phyloP scores from a whole-genome alignment of 1,140 invertebrate species.

The Agraylea sexmaculata region DNA sequence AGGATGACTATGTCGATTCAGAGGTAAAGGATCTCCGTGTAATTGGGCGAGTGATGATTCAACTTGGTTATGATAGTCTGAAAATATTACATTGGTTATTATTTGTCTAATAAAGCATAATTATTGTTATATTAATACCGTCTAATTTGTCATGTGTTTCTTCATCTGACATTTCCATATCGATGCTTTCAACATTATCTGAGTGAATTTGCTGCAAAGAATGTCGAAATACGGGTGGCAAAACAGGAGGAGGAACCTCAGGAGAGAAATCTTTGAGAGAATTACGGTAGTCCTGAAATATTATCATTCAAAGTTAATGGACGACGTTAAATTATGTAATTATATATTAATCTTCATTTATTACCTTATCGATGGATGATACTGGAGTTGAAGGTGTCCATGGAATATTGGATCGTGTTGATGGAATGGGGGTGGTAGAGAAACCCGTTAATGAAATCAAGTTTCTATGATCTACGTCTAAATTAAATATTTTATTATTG shows the following conservation, averaged over 20 bases:
- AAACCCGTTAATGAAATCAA: constrained; percentile 71
- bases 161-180: constrained; percentile 40
- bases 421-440: constrained; percentile 26
- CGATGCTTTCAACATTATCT: constrained; percentile 39
- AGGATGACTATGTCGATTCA: constrained; percentile 9
- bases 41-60: constrained; percentile 15
- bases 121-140: constrained; percentile 10
- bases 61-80: constrained; percentile 13
- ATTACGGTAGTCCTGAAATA: constrained; percentile 16
- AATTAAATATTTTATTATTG: constrained; percentile 3
- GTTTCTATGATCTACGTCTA: constrained; percentile 71
- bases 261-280: constrained; percentile 13
- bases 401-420: constrained; percentile 11
- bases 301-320: background rate
- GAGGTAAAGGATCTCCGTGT: constrained; percentile 13
- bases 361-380: constrained; percentile 29
- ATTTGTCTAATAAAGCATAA: background rate
- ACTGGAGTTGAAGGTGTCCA: constrained; percentile 13
- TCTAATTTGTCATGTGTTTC: constrained; percentile 22
- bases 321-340: background rate
- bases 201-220: constrained; percentile 21
- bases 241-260: constrained; percentile 9
- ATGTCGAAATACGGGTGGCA: background rate
- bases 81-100: constrained; percentile 5
- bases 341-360: constrained; percentile 10